Percentiles rank a stretch among this genome's conserved stretches.
phyloP scores from a whole-genome alignment of 1,140 invertebrate species.

The Phocides pigmalion region DNA sequence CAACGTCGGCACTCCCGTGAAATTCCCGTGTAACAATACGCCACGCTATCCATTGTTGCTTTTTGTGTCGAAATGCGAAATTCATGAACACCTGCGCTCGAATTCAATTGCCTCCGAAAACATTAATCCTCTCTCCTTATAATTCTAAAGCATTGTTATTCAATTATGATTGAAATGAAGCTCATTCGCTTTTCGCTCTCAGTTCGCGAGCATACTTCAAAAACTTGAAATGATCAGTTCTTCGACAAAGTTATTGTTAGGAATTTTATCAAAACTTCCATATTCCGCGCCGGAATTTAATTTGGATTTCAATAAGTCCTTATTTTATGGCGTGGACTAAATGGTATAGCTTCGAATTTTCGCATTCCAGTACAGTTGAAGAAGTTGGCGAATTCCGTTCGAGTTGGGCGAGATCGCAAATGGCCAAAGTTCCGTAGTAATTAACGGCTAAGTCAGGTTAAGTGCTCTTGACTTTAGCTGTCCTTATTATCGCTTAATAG shows the following conservation, averaged over 20 bases:
- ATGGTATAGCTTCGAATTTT: constrained; percentile 37
- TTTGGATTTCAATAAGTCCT: constrained; percentile 39
- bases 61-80: constrained; percentile 19
- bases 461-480: constrained; percentile 43
- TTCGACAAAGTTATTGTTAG: constrained; percentile 19
- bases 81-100: constrained; percentile 27
- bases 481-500: constrained; percentile 39
- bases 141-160: constrained; percentile 21
- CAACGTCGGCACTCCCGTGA: constrained; percentile 22
- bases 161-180: constrained; percentile 16
- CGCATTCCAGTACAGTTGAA: constrained; percentile 34
- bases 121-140: constrained; percentile 13
- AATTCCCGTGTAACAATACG: constrained; percentile 24
- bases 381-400: constrained; percentile 44
- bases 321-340: constrained; percentile 42
- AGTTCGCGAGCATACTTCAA: constrained; percentile 8
- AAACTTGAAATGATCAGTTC: constrained; percentile 31
- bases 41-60: constrained; percentile 9
- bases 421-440: constrained; percentile 48
- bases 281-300: constrained; percentile 38
- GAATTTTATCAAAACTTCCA: constrained; percentile 35
- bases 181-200: neutral
- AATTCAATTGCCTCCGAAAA: constrained; percentile 23
- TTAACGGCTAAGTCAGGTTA: constrained; percentile 45
- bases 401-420: constrained; percentile 40